phyloP scores from a whole-genome alignment of 1,140 invertebrate genomes.

The Wasmannia auropunctata region DNA sequence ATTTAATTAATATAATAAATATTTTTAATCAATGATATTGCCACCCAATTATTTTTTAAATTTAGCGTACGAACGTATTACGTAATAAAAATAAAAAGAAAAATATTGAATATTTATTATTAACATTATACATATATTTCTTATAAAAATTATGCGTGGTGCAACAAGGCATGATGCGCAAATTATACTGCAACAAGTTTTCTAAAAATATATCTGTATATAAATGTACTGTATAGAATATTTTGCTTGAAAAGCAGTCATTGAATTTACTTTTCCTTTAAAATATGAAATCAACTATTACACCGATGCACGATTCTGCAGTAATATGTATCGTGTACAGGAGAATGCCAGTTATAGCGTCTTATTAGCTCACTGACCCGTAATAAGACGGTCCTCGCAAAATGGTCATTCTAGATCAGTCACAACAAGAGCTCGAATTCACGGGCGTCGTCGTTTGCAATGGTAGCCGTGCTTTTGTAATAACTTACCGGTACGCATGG shows the following conservation, averaged over 20 bases:
- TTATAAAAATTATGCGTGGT: too few species aligned
- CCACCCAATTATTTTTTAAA: background rate
- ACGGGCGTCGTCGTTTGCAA: constrained; percentile 43
- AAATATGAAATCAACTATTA: too few species aligned
- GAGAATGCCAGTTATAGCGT: constrained; percentile 54
- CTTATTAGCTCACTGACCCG: constrained; percentile 52
- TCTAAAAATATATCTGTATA: background rate
- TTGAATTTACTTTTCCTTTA: too few species aligned
- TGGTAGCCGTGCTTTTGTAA: constrained; percentile 64
- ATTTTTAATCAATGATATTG: background rate
- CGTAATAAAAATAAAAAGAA: background rate
- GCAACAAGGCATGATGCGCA: too few species aligned
- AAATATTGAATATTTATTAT: background rate
- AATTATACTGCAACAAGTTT: background rate
- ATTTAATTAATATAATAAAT: background rate
- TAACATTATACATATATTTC: too few species aligned
- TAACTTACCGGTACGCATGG: constrained; percentile 59
- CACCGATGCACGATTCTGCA: background rate
- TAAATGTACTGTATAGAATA: background rate
- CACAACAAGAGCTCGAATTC: constrained; percentile 63
- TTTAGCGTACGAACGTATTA: background rate
- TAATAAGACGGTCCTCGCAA: constrained; percentile 47
- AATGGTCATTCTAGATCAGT: constrained; percentile 65
- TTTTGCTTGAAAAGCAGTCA: too few species aligned
- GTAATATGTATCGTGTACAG: background rate